Conservation (phyloP, 2,888 invertebrate genomes). For the Hypolimnas misippus region DNA sequence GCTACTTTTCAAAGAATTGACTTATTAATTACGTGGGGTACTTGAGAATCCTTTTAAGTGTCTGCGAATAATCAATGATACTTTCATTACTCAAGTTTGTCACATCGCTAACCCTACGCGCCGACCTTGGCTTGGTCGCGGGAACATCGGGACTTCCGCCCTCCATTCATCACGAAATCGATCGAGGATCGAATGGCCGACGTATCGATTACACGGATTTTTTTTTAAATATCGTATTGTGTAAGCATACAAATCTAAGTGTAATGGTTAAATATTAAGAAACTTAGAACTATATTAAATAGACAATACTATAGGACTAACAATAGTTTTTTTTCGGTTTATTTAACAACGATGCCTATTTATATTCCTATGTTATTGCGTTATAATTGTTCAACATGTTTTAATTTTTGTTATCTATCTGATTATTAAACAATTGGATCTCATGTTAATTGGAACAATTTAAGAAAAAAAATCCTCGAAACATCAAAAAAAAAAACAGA, state of each 20-base stretch:
- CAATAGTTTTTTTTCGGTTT: background rate
- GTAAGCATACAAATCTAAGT: constrained; percentile 22
- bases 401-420: too few relatives aligned
- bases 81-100: constrained; percentile 34
- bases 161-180: constrained; percentile 76
- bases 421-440: too few relatives aligned
- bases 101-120: constrained; percentile 35
- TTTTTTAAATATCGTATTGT: constrained; percentile 39
- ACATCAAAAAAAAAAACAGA: too few relatives aligned
- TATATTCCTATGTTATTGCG: background rate
- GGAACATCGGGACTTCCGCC: constrained; percentile 68
- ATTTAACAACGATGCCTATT: background rate
- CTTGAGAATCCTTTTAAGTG: constrained; percentile 34
- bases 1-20: constrained; percentile 19
- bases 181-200: constrained; percentile 70
- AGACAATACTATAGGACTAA: background rate
- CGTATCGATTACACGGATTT: constrained; percentile 71
- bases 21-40: constrained; percentile 13
- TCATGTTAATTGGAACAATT: too few relatives aligned
- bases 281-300: background rate
- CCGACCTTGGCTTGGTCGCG: constrained; percentile 46
- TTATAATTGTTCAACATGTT: too few relatives aligned
- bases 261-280: constrained; percentile 7
- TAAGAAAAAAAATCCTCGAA: too few relatives aligned
- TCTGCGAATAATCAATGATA: constrained; percentile 33